Base-by-base conservation (phyloP, 2,797 vertebrate genomes). In the Enteromius radiatus region DNA sequence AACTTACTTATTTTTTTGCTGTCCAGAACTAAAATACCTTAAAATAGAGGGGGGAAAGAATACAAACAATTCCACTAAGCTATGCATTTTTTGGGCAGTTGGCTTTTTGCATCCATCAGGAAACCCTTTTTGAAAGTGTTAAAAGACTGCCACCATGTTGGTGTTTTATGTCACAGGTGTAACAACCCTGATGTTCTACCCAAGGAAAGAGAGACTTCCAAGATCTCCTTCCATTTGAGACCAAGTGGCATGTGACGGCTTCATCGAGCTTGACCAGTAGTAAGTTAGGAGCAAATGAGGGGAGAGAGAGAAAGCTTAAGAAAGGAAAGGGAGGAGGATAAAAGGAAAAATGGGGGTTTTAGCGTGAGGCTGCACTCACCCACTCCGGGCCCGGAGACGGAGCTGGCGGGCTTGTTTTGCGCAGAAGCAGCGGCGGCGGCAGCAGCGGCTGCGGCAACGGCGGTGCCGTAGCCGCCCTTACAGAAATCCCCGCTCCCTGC, bases 401-500 rank as follows among this genome's bases (percentile, higher is more conserved):
- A 95, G 94, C 91, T 95, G 94, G 94, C 92, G 86, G 93, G 93
- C 94, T 96, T 96, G 94, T 94, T 95, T 95, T 95, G 95, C 87
- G 91, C 95, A 89, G 93, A 94, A 93, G 94, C 93, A 74, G 92
- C 93, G 70, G 94, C 93, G 87, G 94, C 93, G n/a, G 74, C 75
- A 12, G 74, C 73, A 61, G 88, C 87, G n/a, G 87, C 87, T 49
- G 86, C 89, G 80, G 88, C 88, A 90, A 94, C 94, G 88, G 94
- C 95, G 91, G 92, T 94, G 93, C 94, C 93, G 91, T 95, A 96
- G 92, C 93, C 94, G 87, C 95, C 94, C 92, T 96, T 96, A 96
- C 95, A 96, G 95, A 95, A 96, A 94, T 96, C 95, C 94, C 94
- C 95, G 92, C 94, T 95, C 93, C 93, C 94, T 43, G 88, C 88